These are phyloP conservation scores for Heloderma charlesbogerti DNA, from an alignment of 2,113 vertebrate genomes.

Conservation along the genomic window DNA sequence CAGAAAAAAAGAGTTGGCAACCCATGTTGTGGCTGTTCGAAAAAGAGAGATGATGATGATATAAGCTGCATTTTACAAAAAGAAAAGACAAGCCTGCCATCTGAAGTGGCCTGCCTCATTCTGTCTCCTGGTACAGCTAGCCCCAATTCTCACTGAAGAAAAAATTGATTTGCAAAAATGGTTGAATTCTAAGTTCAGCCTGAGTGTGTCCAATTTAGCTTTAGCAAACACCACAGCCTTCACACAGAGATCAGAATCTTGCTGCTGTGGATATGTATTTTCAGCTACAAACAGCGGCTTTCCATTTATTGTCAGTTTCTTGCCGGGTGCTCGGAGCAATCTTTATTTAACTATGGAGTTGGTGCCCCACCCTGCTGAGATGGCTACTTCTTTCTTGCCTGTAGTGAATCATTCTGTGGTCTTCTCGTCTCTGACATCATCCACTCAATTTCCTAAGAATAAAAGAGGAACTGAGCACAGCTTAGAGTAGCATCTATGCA, in stretches of 20 bases:
- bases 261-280: not conserved
- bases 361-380: not conserved
- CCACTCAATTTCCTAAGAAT: conserved; percentile 55
- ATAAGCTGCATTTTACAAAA: not conserved
- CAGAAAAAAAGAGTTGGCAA: no score
- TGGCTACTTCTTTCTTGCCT: conserved; percentile 32
- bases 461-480: conserved; percentile 50
- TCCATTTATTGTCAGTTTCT: conserved; percentile 13
- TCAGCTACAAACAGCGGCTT: conserved; percentile 20
- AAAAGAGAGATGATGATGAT: no score
- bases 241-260: not conserved
- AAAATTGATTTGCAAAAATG: not conserved
- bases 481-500: conserved; percentile 32
- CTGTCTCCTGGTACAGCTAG: not conserved
- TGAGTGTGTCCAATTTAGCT: not conserved
- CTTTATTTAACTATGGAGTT: conserved; percentile 54
- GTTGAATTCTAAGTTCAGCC: not conserved
- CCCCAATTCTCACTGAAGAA: not conserved
- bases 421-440: conserved; percentile 49
- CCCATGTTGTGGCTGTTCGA: no score
- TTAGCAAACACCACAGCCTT: not conserved
- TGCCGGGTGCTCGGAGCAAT: conserved; percentile 9
- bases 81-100: not conserved
- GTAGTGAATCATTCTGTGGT: conserved; percentile 65
- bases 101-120: not conserved